Evolutionary conservation across 1,140 invertebrate species (phyloP).

Genomic region (Laupala kohalensis): DNA sequence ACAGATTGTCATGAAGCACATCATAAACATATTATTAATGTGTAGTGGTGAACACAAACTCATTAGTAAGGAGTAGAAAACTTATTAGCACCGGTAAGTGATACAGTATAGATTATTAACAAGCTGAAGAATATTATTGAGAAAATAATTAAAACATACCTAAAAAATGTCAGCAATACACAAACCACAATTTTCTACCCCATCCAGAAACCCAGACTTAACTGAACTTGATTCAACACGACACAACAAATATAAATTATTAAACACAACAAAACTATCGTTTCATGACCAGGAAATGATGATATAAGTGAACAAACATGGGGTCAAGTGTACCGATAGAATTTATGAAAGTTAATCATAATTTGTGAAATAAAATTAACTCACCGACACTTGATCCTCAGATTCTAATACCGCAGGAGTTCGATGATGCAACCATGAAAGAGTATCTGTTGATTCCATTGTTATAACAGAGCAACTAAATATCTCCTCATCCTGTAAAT

Average conservation of each 20-base stretch:
- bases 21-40: neutral
- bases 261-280: too few relatives aligned
- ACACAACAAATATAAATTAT: too few relatives aligned
- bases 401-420: slow-evolving; percentile 62
- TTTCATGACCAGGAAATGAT: too few relatives aligned
- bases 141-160: neutral
- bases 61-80: neutral
- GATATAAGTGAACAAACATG: too few relatives aligned
- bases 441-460: slow-evolving; percentile 51
- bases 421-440: slow-evolving; percentile 64
- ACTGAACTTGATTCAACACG: too few relatives aligned
- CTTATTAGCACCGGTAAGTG: neutral
- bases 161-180: neutral
- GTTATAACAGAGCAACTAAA: slow-evolving; percentile 69
- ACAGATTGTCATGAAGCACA: neutral
- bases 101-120: neutral
- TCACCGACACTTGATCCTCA: slow-evolving; percentile 50
- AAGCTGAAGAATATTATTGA: neutral
- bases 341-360: neutral
- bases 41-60: neutral
- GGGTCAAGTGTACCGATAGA: neutral
- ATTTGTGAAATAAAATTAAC: slow-evolving; percentile 14
- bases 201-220: too few relatives aligned
- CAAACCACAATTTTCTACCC: too few relatives aligned
- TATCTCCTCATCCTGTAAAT: slow-evolving; percentile 36